Percentiles rank a stretch among this genome's conserved stretches.
Evolutionary conservation across 2,797 vertebrate genomes (phyloP).

Genomic region (Hippoglossus hippoglossus): DNA sequence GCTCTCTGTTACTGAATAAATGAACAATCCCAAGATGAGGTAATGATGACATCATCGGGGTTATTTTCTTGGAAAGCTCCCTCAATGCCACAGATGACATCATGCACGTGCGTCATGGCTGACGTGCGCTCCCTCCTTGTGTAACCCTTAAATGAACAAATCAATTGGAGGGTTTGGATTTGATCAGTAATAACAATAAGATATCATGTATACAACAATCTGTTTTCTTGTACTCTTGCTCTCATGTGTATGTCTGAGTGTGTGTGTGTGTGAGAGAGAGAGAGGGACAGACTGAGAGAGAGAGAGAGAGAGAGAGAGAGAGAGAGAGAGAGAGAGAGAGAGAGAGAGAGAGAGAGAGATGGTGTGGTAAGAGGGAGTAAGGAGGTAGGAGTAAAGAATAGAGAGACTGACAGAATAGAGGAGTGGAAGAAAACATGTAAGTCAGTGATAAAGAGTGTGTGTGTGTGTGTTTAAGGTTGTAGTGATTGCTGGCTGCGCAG

Average conservation of each 20-base stretch:
- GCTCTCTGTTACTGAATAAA: background rate
- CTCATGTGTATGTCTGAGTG: background rate
- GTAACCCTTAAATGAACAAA: too few relatives aligned
- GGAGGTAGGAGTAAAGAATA: constrained; percentile 3
- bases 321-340: too few relatives aligned
- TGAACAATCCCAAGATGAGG: background rate
- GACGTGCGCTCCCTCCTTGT: background rate
- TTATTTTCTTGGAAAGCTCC: background rate
- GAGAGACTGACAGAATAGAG: constrained; percentile 18
- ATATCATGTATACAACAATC: background rate
- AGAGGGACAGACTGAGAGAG: too few relatives aligned
- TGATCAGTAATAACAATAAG: too few relatives aligned
- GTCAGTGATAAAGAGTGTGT: constrained; percentile 65
- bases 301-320: too few relatives aligned
- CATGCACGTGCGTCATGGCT: background rate
- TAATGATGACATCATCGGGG: background rate
- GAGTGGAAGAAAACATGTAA: constrained; percentile 55
- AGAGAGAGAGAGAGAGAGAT: too few relatives aligned
- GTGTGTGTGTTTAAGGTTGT: constrained; percentile 71
- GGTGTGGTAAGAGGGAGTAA: background rate
- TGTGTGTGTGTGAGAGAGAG: too few relatives aligned
- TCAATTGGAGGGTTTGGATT: too few relatives aligned
- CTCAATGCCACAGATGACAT: background rate
- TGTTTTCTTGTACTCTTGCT: background rate
- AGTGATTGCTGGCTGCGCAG: constrained; percentile 71